Evolutionary conservation across 2,888 invertebrate genomes (phyloP).

Genomic region (Cryptocephalus moraei): DNA sequence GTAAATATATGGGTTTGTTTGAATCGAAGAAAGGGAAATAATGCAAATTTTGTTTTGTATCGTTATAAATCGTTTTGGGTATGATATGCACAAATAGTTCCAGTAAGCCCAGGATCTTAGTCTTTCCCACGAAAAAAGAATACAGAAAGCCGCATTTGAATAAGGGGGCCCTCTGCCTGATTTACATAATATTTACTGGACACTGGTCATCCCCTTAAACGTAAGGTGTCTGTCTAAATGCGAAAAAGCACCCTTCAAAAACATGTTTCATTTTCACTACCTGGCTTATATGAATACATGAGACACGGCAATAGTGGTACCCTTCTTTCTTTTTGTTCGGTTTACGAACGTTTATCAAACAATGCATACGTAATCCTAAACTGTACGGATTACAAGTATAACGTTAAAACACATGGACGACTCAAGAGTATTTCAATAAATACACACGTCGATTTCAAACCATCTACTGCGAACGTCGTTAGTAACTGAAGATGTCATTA

Average conservation of each 20-base stretch:
- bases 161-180: slow-evolving; percentile 24
- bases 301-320: not conserved
- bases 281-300: slow-evolving; percentile 6
- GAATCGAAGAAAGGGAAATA: slow-evolving; percentile 13
- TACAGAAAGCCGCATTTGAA: slow-evolving; percentile 24
- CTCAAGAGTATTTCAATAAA: too few species aligned
- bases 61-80: not conserved
- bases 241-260: slow-evolving; percentile 4
- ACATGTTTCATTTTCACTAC: slow-evolving; percentile 18
- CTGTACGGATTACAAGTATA: too few species aligned
- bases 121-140: slow-evolving; percentile 29
- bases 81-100: not conserved
- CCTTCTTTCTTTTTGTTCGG: not conserved
- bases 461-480: too few species aligned
- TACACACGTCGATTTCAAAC: too few species aligned
- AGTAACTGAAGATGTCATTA: too few species aligned
- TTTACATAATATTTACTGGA: slow-evolving; percentile 34
- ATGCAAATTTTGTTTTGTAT: slow-evolving; percentile 21
- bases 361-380: too few species aligned
- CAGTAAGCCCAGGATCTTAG: not conserved
- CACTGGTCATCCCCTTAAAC: slow-evolving; percentile 28
- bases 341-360: too few species aligned
- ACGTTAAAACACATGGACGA: too few species aligned
- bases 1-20: slow-evolving; percentile 16
- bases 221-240: slow-evolving; percentile 13